Evolutionary conservation across 2,888 invertebrate species (phyloP), one percentile per base, ranked within the genome.

Genomic region (Ectemnius continuus): DNA sequence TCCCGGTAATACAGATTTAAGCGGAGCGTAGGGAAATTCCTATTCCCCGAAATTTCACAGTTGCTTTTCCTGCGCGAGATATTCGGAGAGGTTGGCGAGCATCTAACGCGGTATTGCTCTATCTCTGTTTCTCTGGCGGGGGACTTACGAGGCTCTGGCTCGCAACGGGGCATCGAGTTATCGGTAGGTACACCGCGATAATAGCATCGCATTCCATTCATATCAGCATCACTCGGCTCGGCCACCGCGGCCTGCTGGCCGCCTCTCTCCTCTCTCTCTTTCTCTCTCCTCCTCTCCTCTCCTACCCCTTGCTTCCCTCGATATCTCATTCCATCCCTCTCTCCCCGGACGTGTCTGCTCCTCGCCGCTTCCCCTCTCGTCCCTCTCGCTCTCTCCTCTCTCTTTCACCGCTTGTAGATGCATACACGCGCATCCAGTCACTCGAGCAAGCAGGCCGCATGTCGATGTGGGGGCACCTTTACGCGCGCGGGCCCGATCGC

Each of bases 161-260:
- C 75, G 68, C 72, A 70, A 71, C 70, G 78, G 74, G 72, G 79
- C 78, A 81, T 73, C 81, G 84, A 87, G 85, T 87, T 88, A 88
- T 88, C 87, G 84, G 87, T 84, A 80, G 83, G 81, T 84, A 84
- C 82, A 76, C 82, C 81, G 82, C 86, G 88, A 88, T 88, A 88
- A 88, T 87, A 85, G 87, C 86, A 85, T 87, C 87, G 88, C 88
- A 88, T 88, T 88, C 88, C 88, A 87, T 86, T 88, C 86, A 81
- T 88, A 88, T 88, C 88, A 87, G 86, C 84, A 84, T 86, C 83
- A 85, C 77, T 76, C 69, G 80, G 78, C 36, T 36, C 36, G 36
- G 36, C 36, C 36, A 36, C 36, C 36, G 36, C 36, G 36, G 36
- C 36, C 36, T 36, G 8, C 78, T 76, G 74, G 67, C 75, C 81